Evolutionary conservation across 92 coral and sea anemone genomes (phyloP), one percentile per base, ranked within the genome.

Genomic region (Hydrozoanthus gracilis): DNA sequence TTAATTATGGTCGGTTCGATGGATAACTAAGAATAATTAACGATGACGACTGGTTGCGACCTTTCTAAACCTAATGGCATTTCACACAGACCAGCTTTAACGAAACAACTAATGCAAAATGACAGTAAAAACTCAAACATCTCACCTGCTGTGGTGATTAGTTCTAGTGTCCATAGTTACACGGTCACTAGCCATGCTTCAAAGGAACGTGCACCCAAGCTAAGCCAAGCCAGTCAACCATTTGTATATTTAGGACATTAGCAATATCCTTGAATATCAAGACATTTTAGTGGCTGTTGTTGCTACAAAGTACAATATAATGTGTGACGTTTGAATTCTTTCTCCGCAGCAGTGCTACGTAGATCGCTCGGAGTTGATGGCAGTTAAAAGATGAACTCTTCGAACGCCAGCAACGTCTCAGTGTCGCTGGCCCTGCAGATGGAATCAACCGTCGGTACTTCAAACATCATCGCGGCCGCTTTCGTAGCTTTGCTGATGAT

Each of bases 401-500:
- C 85, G 12, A 79, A 61, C 50, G 15, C 85, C 0, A 66, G 58
- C 69, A 55, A 77, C 49, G 8, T 47, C 20, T 55, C 66, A 10
- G 49, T 56, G 72, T 56, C 18, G 35, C 58, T 51, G 13, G 79
- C 82, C 48, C 83, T 89, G 49, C 83, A 82, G 56, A 50, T 86
- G 51, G 87, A 82, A 6, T 66, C 73, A 11, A 70, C 82, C 15
- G 80, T 92, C 13, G 87, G 88, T 8, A 73, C 91, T 1, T 51
- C 66, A 50, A 94, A 90, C 55, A 84, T 95, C 47, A 73, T 85
- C n/a, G 95, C 95, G 11, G 98, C 98, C 7, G 83, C 88, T 39
- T 92, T 93, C 52, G 95, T 96, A 11, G 94, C 87, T 46, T 46
- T 96, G 77, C 78, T 96, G 65, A 96, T 96, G 52, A 15, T 96